These are phyloP conservation scores for Adelognathus sp. DNA, from an alignment of 2,888 invertebrate genomes.

Conservation along the genomic window DNA sequence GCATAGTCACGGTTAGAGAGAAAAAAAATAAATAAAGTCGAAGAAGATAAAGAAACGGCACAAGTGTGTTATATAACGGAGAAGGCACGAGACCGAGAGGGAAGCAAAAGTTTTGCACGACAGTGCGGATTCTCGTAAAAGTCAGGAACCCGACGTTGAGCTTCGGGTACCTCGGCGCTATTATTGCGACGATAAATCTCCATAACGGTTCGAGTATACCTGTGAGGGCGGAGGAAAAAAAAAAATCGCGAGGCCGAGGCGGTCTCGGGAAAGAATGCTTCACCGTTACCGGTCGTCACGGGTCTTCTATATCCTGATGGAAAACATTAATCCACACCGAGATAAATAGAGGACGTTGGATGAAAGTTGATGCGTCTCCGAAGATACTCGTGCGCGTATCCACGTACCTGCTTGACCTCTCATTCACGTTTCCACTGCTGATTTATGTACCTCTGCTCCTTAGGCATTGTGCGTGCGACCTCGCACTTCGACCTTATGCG, in stretches of 20 bases:
- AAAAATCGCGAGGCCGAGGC: slow-evolving; percentile 10
- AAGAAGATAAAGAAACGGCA: not conserved
- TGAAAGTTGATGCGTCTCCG: not conserved
- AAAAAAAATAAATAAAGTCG: not conserved
- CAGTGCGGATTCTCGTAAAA: slow-evolving; percentile 45
- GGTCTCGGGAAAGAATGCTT: not conserved
- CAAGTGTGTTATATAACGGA: not conserved
- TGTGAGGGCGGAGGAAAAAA: slow-evolving; percentile 6
- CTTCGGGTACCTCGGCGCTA: slow-evolving; percentile 24
- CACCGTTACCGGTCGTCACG: not conserved
- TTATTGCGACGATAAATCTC: slow-evolving; percentile 54
- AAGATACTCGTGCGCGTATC: not conserved
- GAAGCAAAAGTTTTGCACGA: slow-evolving; percentile 25
- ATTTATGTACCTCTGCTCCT: not conserved
- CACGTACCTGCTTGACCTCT: not conserved
- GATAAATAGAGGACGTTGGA: slow-evolving; percentile 26
- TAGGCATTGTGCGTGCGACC: not conserved
- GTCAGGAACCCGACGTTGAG: slow-evolving; percentile 24
- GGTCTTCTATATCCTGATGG: slow-evolving; percentile 36
- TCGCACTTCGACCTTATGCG: not conserved
- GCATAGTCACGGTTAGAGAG: not conserved
- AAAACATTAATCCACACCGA: slow-evolving; percentile 35
- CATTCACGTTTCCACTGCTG: not conserved
- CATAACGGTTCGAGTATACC: slow-evolving; percentile 37
- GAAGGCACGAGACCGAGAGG: not conserved